A percentile compares a stretch with the other conserved stretches of the same genome.
Evolutionary conservation across 1,140 invertebrate genomes (phyloP).

Genomic region (Chymomyza costata): DNA sequence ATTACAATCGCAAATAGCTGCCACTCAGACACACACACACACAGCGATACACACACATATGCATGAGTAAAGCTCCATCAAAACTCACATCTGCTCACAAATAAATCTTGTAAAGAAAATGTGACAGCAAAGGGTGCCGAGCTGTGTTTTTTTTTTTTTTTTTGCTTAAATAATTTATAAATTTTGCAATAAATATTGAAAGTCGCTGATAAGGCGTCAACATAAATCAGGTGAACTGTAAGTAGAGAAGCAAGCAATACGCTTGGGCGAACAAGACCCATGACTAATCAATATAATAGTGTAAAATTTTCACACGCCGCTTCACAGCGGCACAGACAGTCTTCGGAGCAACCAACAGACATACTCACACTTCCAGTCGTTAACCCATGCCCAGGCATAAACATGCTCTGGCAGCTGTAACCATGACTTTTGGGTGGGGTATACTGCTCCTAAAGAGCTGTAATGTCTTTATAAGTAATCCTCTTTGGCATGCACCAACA

Average conservation of each 20-base stretch:
- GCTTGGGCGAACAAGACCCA: slow-evolving; percentile 14
- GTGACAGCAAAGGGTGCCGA: slow-evolving; percentile 36
- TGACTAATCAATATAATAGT: slow-evolving; percentile 66
- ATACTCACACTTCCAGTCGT: no score
- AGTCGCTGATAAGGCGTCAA: slow-evolving; percentile 67
- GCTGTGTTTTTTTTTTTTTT: no score
- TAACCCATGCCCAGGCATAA: not conserved
- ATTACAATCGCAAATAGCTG: slow-evolving; percentile 39
- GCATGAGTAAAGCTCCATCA: slow-evolving; percentile 17
- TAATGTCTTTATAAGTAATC: slow-evolving; percentile 47
- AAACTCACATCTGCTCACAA: slow-evolving; percentile 48
- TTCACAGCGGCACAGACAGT: no score
- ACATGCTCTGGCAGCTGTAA: slow-evolving; percentile 21
- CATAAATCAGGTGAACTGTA: slow-evolving; percentile 68
- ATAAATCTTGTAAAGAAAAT: slow-evolving; percentile 36
- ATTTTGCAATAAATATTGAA: slow-evolving; percentile 73
- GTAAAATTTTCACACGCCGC: slow-evolving; percentile 41
- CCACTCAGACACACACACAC: slow-evolving; percentile 4
- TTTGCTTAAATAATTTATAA: slow-evolving; percentile 55
- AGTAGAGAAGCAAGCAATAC: slow-evolving; percentile 16
- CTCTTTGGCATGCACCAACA: no score
- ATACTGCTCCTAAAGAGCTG: slow-evolving; percentile 5
- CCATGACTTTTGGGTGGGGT: no score
- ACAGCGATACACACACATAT: not conserved
- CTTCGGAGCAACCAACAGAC: no score